phyloP scores from a whole-genome alignment of 2,888 invertebrate genomes.

The Saturnia japonica region DNA sequence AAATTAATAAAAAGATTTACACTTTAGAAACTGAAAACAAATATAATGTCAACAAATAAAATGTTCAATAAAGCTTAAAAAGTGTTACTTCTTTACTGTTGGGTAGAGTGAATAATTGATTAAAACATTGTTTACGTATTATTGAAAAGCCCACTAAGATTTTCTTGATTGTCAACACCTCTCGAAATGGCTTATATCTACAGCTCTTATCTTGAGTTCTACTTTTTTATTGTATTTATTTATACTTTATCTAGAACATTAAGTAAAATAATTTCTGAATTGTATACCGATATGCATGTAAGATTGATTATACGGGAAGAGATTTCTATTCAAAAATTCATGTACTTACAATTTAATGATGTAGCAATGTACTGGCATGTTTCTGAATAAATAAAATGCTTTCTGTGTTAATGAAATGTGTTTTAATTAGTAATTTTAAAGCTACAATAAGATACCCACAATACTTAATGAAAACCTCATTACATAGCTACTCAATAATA shows the following conservation, averaged over 20 bases:
- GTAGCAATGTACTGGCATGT: background rate
- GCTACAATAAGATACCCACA: background rate
- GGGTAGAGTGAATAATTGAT: no score
- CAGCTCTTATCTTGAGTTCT: no score
- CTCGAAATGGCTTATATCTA: no score
- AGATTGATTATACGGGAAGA: background rate
- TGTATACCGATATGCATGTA: background rate
- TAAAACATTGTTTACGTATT: no score
- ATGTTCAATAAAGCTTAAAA: no score
- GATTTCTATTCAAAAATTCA: background rate
- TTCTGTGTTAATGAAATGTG: background rate
- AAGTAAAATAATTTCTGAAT: background rate
- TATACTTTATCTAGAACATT: background rate
- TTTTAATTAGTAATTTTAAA: background rate
- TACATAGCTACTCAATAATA: no score
- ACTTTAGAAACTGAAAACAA: no score
- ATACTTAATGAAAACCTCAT: background rate
- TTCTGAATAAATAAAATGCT: background rate
- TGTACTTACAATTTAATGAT: background rate
- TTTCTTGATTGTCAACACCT: no score
- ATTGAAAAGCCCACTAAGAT: no score
- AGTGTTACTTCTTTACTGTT: no score
- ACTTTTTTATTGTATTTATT: background rate
- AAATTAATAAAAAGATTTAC: no score
- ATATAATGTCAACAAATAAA: no score